Evolutionary conservation across 2,113 vertebrate species (phyloP).

Genomic region (Canis aureus): DNA sequence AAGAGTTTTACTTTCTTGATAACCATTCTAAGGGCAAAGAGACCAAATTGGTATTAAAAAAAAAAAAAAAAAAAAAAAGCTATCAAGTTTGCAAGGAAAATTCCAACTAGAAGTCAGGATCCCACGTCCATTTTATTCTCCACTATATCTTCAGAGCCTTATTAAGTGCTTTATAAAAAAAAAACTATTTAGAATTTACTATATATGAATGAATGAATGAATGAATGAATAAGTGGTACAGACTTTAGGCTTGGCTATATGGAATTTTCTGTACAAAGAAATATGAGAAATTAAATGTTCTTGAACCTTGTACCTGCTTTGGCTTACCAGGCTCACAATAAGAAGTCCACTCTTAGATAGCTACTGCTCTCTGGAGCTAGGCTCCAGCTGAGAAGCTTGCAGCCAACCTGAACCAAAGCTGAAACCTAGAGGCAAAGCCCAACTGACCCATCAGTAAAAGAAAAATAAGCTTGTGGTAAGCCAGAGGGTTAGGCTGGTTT

Average conservation of each 20-base stretch:
- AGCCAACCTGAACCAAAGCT: neutral
- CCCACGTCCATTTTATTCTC: slow-evolving; percentile 16
- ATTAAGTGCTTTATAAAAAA: neutral
- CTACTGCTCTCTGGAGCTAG: neutral
- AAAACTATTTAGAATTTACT: neutral
- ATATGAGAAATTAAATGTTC: neutral
- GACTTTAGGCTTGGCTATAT: neutral
- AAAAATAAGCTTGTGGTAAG: neutral
- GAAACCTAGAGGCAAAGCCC: neutral
- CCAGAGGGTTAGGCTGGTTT: neutral
- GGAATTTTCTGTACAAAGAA: neutral
- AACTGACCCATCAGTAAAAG: neutral
- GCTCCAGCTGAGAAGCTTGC: neutral
- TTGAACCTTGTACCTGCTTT: neutral
- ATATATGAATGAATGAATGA: neutral
- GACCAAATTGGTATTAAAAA: neutral
- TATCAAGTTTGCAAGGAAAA: slow-evolving; percentile 45
- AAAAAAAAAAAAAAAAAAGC: neutral
- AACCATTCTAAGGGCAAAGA: neutral
- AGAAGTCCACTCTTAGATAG: neutral
- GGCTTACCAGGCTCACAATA: neutral
- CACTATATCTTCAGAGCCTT: slow-evolving; percentile 4
- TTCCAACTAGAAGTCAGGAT: neutral
- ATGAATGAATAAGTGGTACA: neutral
- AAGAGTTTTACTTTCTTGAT: neutral